These are phyloP conservation scores for Sylvietta virens DNA, from an alignment of 2,113 vertebrate genomes.

Conservation along the genomic window DNA sequence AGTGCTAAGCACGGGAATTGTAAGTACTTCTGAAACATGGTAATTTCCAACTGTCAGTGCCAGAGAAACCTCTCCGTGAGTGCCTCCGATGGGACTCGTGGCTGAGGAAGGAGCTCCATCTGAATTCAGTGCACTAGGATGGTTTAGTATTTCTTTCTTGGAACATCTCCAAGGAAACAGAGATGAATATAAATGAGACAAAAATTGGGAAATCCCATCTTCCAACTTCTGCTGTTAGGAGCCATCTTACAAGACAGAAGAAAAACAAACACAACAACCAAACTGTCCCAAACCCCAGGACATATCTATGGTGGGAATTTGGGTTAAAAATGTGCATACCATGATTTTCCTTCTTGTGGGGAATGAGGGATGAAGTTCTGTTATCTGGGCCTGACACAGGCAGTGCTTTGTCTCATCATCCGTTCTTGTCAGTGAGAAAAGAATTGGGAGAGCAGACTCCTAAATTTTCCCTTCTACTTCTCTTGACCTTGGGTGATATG, in stretches of 20 bases:
- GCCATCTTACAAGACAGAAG: neutral
- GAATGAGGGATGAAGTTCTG: neutral
- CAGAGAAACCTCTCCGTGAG: neutral
- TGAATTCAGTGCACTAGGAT: slow-evolving; percentile 38
- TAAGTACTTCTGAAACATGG: slow-evolving; percentile 52
- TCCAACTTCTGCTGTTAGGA: neutral
- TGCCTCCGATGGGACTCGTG: neutral
- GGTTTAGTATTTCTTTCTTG: slow-evolving; percentile 31
- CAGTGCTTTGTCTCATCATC: neutral
- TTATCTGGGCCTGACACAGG: neutral
- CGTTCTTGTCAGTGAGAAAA: neutral
- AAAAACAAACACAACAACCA: neutral
- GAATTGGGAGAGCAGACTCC: neutral
- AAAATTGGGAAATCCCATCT: neutral
- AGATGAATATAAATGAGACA: neutral
- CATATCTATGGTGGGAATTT: neutral
- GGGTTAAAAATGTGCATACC: neutral
- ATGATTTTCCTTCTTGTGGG: neutral
- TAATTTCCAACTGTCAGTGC: slow-evolving; percentile 41
- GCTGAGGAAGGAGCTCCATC: slow-evolving; percentile 28
- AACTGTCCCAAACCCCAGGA: neutral
- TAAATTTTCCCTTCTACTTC: neutral
- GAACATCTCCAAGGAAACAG: slow-evolving; percentile 43
- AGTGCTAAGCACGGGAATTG: neutral
- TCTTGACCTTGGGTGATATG: neutral